Base-by-base conservation (phyloP, 2,797 vertebrate species). In the Smutsia gigantea region DNA sequence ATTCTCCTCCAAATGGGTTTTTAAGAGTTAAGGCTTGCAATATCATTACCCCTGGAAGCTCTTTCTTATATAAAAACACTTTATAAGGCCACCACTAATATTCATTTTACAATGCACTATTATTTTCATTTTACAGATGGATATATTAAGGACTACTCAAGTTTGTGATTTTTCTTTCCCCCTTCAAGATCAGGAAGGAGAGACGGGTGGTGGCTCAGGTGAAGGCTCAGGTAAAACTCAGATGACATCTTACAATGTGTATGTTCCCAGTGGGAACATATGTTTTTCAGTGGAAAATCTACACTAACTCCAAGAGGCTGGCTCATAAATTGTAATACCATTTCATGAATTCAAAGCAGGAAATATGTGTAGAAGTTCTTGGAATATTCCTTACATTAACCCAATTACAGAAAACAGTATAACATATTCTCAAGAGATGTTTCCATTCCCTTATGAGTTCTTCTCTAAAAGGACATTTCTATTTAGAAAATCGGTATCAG, bases 101-200 rank as follows among this genome's bases (percentile, higher is more conserved):
- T 89, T 92, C 72, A 87, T 77, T 75, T 90, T 55, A n/a, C 18
- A 92, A 93, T 93, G 51, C n/a, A 81, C 55, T 79, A 87, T 87
- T 82, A 81, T 64, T 93, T 88, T 91, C 10, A 92, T 92, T 95
- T 96, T 81, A 88, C 53, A 93, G 29, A 77, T 71, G 37, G 23
- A 72, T 78, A 86, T 59, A 89, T 37, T 94, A 83, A 93, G 61
- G 59, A 59, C 21, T 55, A 34, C n/a, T 34, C 3, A 61, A 79
- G 55, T 59, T 64, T 92, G 37, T 63, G 37, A 72, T 49, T 90
- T 64, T 71, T 49, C 18, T 5, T 31, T 12, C 23, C 10, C 39
- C 29, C 27, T 42, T 63, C 53, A 82, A 86, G 42, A 94, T 94
- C 51, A 96, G 86, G 19, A 94, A 96, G 91, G 31, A 83, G 42